Base-by-base conservation (phyloP, 2,888 invertebrate genomes). In the Limnephilus lunatus region DNA sequence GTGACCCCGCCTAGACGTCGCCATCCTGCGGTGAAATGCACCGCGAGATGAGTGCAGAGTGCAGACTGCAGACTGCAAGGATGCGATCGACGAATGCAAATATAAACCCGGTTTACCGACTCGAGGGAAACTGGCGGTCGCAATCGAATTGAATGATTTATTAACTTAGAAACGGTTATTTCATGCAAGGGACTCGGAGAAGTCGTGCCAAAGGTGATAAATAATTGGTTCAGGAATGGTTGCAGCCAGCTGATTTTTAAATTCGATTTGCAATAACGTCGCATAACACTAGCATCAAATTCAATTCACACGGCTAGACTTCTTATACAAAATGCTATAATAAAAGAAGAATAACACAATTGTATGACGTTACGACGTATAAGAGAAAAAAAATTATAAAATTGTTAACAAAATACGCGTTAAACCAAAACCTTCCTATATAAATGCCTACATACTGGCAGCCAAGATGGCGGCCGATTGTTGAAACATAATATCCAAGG, bases 1-100 rank as follows among this genome's bases (percentile, higher is more conserved):
- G 31, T 87, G 48, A 44, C 30, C 44, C 87, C 87, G 87, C 48
- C 87, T 87, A 68, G 53, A 87, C 48, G 87, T 48, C 87, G 87
- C 87, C 48, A 48, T 39, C 85, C 11, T 15, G 53, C 87, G 48
- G 48, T 19, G 68, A 87, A 53, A 53, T 87, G 86, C 35, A 85
- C 32, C 39, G 86, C 86, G 44, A 86, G 86, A 39, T n/a, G 85
- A 35, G 25, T 83, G 35, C 86, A 44, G 85, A 35, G 25, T 83
- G 35, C 86, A 44, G 35, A 35, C 35, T 83, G 31, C 85, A n/a
- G 39, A 15, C 32, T 15, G 35, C 86, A 44, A 48, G 48, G 48
- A 53, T 87, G 87, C 11, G 48, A 87, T 35, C 83, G 9, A 15
- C 83, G 25, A 32, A 30, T 83, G 83, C 83, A 83, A 83, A 31